Evolutionary conservation across 1,140 invertebrate genomes (phyloP), one percentile per base, ranked within the genome.

Genomic region (Eubasilissa regina): DNA sequence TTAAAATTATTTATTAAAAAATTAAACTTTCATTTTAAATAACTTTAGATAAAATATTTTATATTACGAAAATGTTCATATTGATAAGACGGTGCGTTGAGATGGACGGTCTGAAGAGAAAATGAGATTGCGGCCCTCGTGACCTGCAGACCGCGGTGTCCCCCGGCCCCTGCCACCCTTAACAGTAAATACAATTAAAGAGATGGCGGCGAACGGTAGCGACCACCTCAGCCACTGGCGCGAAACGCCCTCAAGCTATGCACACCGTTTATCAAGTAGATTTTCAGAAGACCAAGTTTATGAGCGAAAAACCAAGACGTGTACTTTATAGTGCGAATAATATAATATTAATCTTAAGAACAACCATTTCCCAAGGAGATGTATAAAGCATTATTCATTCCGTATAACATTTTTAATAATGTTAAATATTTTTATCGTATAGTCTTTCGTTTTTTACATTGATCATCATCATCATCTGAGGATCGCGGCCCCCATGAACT

Each of bases 141-240:
- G 0, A n/a, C 11, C 53, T n/a, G 3, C 6, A n/a, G 53, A 9
- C 53, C n/a, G 10, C 21, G 19, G 17, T 62, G 58, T 12, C 17
- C 58, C 21, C 56, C n/a, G 56, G 11, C 15, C 15, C 21, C 56
- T 19, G 15, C 15, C 12, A 19, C 6, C 6, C 10, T n/a, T 55
- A 13, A 64, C 48, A 43, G 35, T 43, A 62, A 21, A 11, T 62
- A 64, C 12, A 64, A 64, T 64, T 25, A 19, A 64, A 64, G 60
- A 43, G 1, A 64, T 64, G 19, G 9, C 60, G 10, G 35, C 35
- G 19, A 62, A 62, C 9, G 8, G 58, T 35, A 15, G 58, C 21
- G 21, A 21, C 13, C 21, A 11, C 19, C 60, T 10, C 60, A 64
- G 60, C 35, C 60, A 25, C 19, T 64, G 60, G 13, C 25, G 25